Evolutionary conservation across 2,797 vertebrate genomes (phyloP), one percentile per base, ranked within the genome.

Genomic region (Micropoecilia bifurca): DNA sequence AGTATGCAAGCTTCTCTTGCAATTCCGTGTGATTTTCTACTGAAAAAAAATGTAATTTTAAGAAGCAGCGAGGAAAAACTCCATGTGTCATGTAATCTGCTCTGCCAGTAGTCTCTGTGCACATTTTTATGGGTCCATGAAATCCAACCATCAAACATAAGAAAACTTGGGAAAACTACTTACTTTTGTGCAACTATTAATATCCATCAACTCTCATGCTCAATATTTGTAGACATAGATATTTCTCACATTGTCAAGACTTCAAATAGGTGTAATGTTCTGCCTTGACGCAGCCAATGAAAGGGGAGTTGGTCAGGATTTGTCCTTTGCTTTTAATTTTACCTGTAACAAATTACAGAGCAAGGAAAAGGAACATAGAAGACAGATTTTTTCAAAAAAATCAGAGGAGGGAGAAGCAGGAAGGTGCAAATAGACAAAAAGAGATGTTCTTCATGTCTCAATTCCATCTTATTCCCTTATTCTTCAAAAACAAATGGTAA

Each of bases 401-500:
- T 57, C 47, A 18, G n/a, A 66, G 0, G 41, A 6, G 47, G 13
- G 50, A n/a, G 0, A 3, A 47, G 30, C 4, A 80, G 72, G 46
- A 57, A 3, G 48, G 71, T 43, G 28, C 9, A 20, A 53, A 16
- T 3, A 33, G 30, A 41, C 46, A 47, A 39, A 72, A 61, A 79
- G 53, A 41, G 55, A 68, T 43, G 78, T 5, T 80, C 75, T 74
- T 75, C 80, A 66, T 80, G 80, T 87, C n/a, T 3, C 0, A 45
- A 53, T 28, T 74, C 14, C 28, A 69, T 85, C 80, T 81, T 75
- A 72, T 76, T 61, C 43, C 71, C 33, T 79, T 77, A 84, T 84
- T 89, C 61, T 59, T 68, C 18, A 80, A 83, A 78, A 83, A 86
- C 82, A 76, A 83, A 78, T 76, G 47, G 8, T 83, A 83, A 87